Evolutionary conservation across 2,888 invertebrate genomes (phyloP), one percentile per base, ranked within the genome.

Genomic region (Ariolimax columbianus): DNA sequence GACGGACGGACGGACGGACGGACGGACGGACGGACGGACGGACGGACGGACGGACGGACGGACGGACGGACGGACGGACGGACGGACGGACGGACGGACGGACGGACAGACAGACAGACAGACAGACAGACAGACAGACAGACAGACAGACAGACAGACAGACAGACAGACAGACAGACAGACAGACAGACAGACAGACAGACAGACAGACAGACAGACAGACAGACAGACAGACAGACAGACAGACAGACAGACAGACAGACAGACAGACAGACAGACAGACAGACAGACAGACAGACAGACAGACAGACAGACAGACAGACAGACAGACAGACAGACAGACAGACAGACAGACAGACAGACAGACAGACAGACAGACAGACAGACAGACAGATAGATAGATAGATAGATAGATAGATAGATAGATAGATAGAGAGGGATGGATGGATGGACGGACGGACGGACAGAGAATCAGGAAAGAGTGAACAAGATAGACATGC

Each of bases 181-280:
- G 51, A 36, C 47, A 70, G 40, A 55, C 77, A 81, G 68, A 59
- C 77, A 66, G 77, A 81, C 51, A 82, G 77, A 82, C 51, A 77
- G 77, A 80, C 51, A 73, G 75, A 75, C 55, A 82, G 70, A 73
- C 47, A 73, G 59, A 84, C 33, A 80, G 63, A 68, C 59, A 72
- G 73, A 72, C 19, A 47, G 26, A 73, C 9, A 82, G 63, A 82
- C 59, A 77, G 36, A 77, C 9, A 77, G n/a, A 77, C 6, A 75
- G 30, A 77, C 1, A 40, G 47, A 70, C 47, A 70, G 51, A 55
- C 14, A 72, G 30, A 73, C 11, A 66, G n/a, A 66, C 11, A 66
- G 33, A 66, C 30, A 66, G n/a, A 66, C 30, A 66, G n/a, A 66
- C 30, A 66, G 59, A n/a, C n/a, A 59, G 59, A 26, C 59, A 59